These are phyloP conservation scores for Aphrophora alni DNA, from an alignment of 2,888 invertebrate genomes.

Conservation along the genomic window DNA sequence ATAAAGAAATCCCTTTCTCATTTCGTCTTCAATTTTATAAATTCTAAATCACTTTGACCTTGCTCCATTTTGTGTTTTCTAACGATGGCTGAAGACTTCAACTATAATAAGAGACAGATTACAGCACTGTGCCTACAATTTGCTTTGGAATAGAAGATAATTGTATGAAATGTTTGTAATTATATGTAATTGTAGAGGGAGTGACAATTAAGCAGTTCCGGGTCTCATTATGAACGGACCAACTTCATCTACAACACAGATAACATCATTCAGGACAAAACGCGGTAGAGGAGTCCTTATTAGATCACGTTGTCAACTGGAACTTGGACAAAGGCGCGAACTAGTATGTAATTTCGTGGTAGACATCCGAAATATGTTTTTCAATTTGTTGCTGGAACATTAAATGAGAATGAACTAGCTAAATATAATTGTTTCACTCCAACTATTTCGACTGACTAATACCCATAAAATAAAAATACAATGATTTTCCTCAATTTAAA, in stretches of 20 bases:
- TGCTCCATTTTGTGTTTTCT: no score
- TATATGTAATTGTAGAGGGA: slow-evolving; percentile 14
- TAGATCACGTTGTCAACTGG: not conserved
- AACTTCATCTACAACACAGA: not conserved
- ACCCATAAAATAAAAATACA: no score
- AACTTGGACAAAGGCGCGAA: not conserved
- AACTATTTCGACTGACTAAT: no score
- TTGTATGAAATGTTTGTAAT: slow-evolving; percentile 20
- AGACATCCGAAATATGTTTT: not conserved
- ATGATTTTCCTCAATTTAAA: no score
- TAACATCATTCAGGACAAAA: not conserved
- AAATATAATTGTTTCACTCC: no score
- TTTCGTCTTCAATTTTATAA: no score
- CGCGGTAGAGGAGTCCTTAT: not conserved
- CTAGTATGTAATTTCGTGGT: not conserved
- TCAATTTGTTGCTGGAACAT: not conserved
- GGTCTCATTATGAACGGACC: slow-evolving; percentile 30
- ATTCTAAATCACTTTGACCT: no score
- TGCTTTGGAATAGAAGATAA: not conserved
- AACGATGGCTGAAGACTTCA: no score
- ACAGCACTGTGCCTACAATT: not conserved
- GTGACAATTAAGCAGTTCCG: slow-evolving; percentile 29
- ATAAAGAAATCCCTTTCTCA: no score
- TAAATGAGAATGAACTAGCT: not conserved
- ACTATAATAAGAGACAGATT: not conserved